A percentile compares a stretch with the other conserved stretches of the same genome.
phyloP scores from a whole-genome alignment of 2,113 vertebrate species.

The Brachyhypopomus gauderio region DNA sequence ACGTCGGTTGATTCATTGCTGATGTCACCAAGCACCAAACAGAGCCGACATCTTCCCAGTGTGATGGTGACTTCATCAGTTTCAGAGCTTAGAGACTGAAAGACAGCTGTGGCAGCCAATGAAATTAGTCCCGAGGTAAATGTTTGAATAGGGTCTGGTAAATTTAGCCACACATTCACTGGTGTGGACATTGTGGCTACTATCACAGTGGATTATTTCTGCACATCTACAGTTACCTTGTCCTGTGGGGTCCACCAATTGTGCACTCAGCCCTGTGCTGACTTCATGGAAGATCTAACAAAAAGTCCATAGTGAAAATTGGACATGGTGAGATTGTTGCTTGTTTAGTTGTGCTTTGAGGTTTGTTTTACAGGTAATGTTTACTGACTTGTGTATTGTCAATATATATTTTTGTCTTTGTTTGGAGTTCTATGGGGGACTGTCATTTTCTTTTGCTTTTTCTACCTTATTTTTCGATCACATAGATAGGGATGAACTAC shows the following conservation, averaged over 20 bases:
- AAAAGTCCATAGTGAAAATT: neutral
- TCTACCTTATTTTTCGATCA: too few relatives aligned
- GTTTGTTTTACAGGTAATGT: too few relatives aligned
- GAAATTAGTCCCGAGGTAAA: neutral
- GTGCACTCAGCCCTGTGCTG: conserved; percentile 41
- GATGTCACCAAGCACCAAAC: conserved; percentile 69
- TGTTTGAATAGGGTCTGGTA: neutral
- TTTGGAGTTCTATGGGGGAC: too few relatives aligned
- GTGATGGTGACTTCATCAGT: conserved; percentile 57
- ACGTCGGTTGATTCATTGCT: conserved; percentile 66
- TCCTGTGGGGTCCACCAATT: conserved; percentile 51
- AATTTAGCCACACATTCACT: neutral
- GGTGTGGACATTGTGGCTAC: neutral
- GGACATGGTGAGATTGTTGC: too few relatives aligned
- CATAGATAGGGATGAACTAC: too few relatives aligned
- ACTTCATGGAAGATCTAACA: conserved; percentile 59
- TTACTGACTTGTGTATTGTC: too few relatives aligned
- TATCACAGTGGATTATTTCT: neutral
- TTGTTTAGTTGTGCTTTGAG: too few relatives aligned
- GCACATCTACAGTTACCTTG: conserved; percentile 50
- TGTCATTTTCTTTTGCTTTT: too few relatives aligned
- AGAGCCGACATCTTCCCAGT: conserved; percentile 52
- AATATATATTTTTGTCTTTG: too few relatives aligned
- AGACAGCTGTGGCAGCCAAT: conserved; percentile 51
- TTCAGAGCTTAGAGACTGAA: conserved; percentile 58